A percentile compares a stretch with the other conserved stretches of the same genome.
Conservation (phyloP, 2,113 vertebrate species). For the Formicarius rufipectus region DNA sequence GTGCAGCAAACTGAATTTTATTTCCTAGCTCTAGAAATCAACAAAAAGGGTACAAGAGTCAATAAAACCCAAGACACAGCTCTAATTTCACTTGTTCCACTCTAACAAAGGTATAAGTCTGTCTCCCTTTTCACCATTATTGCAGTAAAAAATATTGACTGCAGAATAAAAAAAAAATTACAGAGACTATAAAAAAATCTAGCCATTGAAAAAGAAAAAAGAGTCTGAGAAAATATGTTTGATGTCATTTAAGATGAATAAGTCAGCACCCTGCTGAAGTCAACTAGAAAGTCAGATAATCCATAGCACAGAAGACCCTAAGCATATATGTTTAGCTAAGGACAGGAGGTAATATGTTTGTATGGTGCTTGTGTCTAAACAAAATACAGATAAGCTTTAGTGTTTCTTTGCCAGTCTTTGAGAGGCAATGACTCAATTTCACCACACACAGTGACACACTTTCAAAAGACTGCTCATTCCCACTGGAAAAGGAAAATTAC, state of each 20-base stretch:
- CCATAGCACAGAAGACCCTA: not conserved
- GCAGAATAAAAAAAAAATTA: not conserved
- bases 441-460: not conserved
- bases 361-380: not conserved
- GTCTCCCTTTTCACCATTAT: not conserved
- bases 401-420: not conserved
- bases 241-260: not conserved
- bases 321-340: not conserved
- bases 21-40: not conserved
- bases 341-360: not conserved
- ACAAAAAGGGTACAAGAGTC: not conserved
- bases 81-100: not conserved
- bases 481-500: not conserved
- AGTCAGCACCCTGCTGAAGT: not conserved
- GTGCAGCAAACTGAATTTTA: not conserved
- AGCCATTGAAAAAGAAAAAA: not conserved
- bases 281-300: not conserved
- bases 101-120: not conserved
- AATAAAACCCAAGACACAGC: not conserved
- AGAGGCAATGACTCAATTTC: not conserved
- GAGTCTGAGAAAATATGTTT: not conserved
- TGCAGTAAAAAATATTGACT: not conserved
- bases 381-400: not conserved
- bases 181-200: not conserved
- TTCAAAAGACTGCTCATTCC: not conserved